Conservation (phyloP, 64 coral and sea anemone species). For the Acropora yongei region DNA sequence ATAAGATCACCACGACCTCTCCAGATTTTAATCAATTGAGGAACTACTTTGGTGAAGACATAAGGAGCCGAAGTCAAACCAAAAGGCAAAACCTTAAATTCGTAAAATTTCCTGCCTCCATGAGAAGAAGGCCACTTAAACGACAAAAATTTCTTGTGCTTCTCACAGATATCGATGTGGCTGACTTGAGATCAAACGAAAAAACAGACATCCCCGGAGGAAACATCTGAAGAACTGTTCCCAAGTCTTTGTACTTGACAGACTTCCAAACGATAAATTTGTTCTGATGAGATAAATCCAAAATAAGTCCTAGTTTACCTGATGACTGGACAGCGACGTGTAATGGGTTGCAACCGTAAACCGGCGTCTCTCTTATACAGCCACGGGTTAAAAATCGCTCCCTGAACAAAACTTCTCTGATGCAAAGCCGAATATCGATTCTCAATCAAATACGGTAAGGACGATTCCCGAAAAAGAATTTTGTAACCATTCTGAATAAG, state of each 20-base stretch:
- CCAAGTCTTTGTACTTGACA: conserved; percentile 54
- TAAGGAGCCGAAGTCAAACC: too few species aligned
- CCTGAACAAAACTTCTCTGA: conserved; percentile 31
- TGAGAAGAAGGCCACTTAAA: background rate
- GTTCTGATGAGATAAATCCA: conserved; percentile 51
- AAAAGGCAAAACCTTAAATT: too few species aligned
- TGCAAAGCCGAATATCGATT: conserved; percentile 34
- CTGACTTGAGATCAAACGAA: background rate
- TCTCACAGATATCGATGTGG: conserved; percentile 26
- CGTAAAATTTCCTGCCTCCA: background rate
- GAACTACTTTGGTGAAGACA: too few species aligned
- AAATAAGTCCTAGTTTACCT: conserved; percentile 30
- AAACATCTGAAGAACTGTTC: conserved; percentile 25
- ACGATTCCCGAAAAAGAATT: conserved; percentile 33
- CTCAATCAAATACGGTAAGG: conserved; percentile 6
- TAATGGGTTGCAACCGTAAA: conserved; percentile 56
- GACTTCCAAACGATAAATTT: conserved; percentile 58
- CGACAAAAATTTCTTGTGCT: conserved; percentile 16
- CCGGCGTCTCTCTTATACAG: conserved; percentile 55
- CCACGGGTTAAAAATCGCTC: conserved; percentile 39
- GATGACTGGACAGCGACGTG: conserved; percentile 67
- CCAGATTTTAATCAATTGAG: background rate
- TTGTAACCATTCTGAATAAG: conserved; percentile 65
- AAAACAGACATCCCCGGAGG: background rate
- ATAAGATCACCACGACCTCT: background rate